phyloP scores from a whole-genome alignment of 2,888 invertebrate genomes.

The Galerucella pusilla region DNA sequence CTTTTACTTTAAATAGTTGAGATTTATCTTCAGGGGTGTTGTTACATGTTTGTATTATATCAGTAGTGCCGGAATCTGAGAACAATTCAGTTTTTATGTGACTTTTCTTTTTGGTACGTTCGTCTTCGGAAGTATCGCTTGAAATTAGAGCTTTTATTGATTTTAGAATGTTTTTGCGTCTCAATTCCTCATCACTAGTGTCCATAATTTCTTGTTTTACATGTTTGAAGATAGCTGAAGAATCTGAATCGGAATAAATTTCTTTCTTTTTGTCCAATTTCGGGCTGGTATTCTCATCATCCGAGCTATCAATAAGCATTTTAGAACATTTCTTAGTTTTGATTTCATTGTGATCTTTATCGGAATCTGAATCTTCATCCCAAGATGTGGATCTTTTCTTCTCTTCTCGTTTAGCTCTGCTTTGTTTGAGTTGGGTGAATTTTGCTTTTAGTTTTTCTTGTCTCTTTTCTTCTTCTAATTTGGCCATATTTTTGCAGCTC shows the following conservation, averaged over 20 bases:
- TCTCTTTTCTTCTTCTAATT: constrained; percentile 88
- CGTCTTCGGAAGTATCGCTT: constrained; percentile 83
- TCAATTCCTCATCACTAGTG: constrained; percentile 64
- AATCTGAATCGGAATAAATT: constrained; percentile 69
- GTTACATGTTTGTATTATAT: constrained; percentile 64
- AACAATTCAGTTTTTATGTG: constrained; percentile 72
- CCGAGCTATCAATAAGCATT: constrained; percentile 62
- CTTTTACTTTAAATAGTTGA: constrained; percentile 52
- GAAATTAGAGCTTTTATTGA: constrained; percentile 79
- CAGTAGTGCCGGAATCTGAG: constrained; percentile 62
- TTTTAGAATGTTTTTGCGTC: constrained; percentile 71
- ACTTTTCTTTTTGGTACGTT: constrained; percentile 69
- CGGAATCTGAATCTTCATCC: constrained; percentile 86
- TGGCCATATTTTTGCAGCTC: constrained; percentile 93
- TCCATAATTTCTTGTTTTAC: constrained; percentile 62
- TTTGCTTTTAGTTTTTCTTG: constrained; percentile 90
- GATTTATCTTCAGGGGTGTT: constrained; percentile 58
- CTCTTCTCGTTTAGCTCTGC: constrained; percentile 87
- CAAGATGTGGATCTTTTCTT: constrained; percentile 90
- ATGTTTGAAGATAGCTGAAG: constrained; percentile 64
- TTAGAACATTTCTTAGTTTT: constrained; percentile 57
- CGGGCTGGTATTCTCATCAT: constrained; percentile 58
- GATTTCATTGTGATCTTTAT: constrained; percentile 57
- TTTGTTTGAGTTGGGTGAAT: constrained; percentile 88
- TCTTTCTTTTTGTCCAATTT: constrained; percentile 63